Evolutionary conservation across 1,140 invertebrate genomes (phyloP).

Genomic region (Bombus confusus): DNA sequence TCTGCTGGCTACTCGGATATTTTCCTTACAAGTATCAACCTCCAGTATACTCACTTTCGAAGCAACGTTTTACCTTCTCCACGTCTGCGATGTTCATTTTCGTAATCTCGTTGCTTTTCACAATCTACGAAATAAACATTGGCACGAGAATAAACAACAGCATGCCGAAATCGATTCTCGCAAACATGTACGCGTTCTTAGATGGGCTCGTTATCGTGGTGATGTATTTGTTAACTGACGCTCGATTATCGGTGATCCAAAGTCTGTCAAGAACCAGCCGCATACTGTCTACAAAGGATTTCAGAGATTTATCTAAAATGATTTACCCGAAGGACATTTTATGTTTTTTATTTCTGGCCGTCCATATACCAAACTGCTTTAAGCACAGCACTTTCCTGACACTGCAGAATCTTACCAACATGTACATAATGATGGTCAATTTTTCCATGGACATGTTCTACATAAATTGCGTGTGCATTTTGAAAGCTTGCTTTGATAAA

Average conservation of each 20-base stretch:
- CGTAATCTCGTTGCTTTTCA: not conserved
- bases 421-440: conserved; percentile 64
- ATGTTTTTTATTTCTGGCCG: conserved; percentile 62
- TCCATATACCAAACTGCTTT: conserved; percentile 53
- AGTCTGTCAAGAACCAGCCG: conserved; percentile 54
- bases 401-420: not conserved
- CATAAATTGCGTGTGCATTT: conserved; percentile 69
- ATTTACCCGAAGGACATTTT: conserved; percentile 74
- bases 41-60: conserved; percentile 32
- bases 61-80: conserved; percentile 28
- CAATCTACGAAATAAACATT: conserved; percentile 66
- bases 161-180: conserved; percentile 64
- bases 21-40: conserved; percentile 61
- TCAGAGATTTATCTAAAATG: conserved; percentile 60
- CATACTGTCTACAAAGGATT: conserved; percentile 60
- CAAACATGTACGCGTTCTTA: conserved; percentile 67
- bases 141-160: not conserved
- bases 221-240: conserved; percentile 43
- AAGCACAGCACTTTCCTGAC: not conserved
- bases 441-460: conserved; percentile 74
- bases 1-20: conserved; percentile 59
- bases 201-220: conserved; percentile 39
- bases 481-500: conserved; percentile 70
- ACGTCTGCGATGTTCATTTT: conserved; percentile 35
- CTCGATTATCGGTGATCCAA: conserved; percentile 62